Conservation (phyloP, 2,797 vertebrate genomes). For the Pantherophis alleghaniensis region DNA sequence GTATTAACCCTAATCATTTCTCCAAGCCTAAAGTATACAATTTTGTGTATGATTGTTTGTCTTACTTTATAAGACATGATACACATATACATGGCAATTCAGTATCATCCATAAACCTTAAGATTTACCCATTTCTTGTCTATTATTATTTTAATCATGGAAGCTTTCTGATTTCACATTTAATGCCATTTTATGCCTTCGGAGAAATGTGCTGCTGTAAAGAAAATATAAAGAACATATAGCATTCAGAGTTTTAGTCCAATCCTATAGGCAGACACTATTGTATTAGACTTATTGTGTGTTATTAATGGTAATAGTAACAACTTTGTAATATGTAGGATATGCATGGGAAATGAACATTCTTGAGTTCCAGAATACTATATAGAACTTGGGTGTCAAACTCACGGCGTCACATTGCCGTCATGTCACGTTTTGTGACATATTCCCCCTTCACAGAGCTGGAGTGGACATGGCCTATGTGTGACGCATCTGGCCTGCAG, state of each 20-base stretch:
- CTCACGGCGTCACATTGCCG: no score
- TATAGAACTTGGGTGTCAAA: no score
- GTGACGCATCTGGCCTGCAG: rapidly evolving
- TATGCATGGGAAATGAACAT: neutral
- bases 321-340: neutral
- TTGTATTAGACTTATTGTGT: neutral
- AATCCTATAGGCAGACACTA: neutral
- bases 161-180: neutral
- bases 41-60: neutral
- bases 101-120: neutral
- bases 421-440: no score
- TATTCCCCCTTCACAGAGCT: no score
- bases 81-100: neutral
- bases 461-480: no score
- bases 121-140: neutral
- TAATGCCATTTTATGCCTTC: neutral
- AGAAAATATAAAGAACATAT: neutral
- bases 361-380: neutral
- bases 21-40: neutral
- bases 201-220: neutral
- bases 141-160: neutral
- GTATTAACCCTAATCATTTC: neutral
- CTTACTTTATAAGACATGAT: neutral
- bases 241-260: neutral
- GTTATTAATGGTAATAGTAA: constrained; percentile 2